These are phyloP conservation scores for Crossocerus cetratus DNA, from an alignment of 2,888 invertebrate genomes.

Conservation along the genomic window DNA sequence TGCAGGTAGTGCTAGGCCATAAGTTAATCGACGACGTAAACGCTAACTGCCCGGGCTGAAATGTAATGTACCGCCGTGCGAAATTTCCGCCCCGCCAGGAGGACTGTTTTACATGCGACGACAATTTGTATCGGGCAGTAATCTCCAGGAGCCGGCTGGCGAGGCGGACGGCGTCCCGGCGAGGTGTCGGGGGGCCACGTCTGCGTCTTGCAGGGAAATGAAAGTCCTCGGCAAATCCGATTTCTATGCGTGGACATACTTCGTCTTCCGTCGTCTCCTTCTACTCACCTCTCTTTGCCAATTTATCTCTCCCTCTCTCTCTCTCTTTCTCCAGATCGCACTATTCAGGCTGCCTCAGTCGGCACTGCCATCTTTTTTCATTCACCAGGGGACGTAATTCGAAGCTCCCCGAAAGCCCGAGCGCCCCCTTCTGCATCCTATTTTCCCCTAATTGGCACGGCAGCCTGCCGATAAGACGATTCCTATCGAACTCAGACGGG, in stretches of 20 bases:
- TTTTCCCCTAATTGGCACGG: slow-evolving; percentile 45
- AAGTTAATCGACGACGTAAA: slow-evolving; percentile 24
- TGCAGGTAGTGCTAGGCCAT: too few species aligned
- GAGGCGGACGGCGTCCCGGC: slow-evolving; percentile 20
- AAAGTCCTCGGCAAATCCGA: slow-evolving; percentile 62
- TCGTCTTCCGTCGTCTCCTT: slow-evolving; percentile 18
- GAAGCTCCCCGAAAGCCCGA: slow-evolving; percentile 40
- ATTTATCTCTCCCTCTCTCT: not conserved
- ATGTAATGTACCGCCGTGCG: slow-evolving; percentile 49
- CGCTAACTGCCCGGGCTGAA: slow-evolving; percentile 31
- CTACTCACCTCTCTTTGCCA: not conserved
- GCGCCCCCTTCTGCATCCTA: slow-evolving; percentile 47
- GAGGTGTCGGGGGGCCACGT: slow-evolving; percentile 20
- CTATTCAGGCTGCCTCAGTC: not conserved
- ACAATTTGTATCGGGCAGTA: slow-evolving; percentile 64
- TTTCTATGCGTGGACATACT: slow-evolving; percentile 39
- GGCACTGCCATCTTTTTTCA: slow-evolving; percentile 43
- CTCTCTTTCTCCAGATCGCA: slow-evolving; percentile 3
- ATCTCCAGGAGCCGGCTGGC: slow-evolving; percentile 27
- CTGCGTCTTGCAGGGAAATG: slow-evolving; percentile 58
- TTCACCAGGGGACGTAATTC: slow-evolving; percentile 49
- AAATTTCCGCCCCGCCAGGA: slow-evolving; percentile 51
- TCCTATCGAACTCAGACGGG: slow-evolving; percentile 1
- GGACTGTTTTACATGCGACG: slow-evolving; percentile 62
- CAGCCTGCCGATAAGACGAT: not conserved